Conservation (phyloP, 2,113 vertebrate species). For the Neopipo cinnamomea region DNA sequence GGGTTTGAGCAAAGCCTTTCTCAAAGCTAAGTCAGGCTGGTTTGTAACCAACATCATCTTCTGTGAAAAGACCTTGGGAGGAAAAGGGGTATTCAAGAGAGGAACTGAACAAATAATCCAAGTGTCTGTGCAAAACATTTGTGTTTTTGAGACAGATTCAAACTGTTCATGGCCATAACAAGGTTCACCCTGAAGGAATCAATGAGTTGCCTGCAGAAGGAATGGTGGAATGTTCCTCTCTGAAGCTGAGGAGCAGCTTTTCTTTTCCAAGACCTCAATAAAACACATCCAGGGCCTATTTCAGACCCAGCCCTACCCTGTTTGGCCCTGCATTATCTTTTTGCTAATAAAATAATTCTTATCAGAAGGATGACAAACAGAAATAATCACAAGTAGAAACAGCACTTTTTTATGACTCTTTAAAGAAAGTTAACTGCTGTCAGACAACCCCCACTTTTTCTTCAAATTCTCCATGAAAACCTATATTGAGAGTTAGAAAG, state of each 20-base stretch:
- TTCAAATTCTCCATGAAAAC: neutral
- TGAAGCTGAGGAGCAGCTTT: slow-evolving; percentile 17
- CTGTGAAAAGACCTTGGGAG: neutral
- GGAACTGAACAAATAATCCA: neutral
- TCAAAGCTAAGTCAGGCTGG: neutral
- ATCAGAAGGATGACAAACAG: neutral
- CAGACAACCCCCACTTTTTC: neutral
- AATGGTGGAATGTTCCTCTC: neutral
- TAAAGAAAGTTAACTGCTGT: neutral
- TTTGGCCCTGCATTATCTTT: neutral
- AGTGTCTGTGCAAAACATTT: neutral
- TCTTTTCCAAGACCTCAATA: neutral
- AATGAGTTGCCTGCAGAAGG: slow-evolving; percentile 14
- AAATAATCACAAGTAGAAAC: neutral
- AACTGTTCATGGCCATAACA: neutral
- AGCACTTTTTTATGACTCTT: neutral
- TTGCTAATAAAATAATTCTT: neutral
- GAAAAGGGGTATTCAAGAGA: neutral
- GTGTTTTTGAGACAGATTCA: neutral
- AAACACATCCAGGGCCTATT: neutral
- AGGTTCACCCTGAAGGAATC: slow-evolving; percentile 22
- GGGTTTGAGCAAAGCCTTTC: neutral
- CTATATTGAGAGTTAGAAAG: neutral
- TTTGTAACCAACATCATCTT: neutral
- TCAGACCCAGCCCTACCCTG: neutral